Evolutionary conservation across 2,888 invertebrate species (phyloP), one percentile per base, ranked within the genome.

Genomic region (Drosophila greeni): DNA sequence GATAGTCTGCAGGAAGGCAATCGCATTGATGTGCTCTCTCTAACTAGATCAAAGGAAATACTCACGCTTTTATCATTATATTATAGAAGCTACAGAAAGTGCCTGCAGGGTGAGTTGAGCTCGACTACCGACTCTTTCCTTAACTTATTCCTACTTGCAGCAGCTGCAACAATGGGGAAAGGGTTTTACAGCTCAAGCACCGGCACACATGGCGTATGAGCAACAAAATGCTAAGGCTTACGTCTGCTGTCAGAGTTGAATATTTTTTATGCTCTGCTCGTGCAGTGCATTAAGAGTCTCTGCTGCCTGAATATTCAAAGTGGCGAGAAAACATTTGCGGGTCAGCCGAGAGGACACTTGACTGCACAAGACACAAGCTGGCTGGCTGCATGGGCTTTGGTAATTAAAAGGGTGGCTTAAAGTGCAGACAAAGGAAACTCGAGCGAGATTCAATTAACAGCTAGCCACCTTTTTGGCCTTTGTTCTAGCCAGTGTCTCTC

Each of bases 121-220:
- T 36, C 26, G 55, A 23, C 36, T 37, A 9, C 9, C 9, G 20
- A 20, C 20, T 20, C 5, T 5, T 18, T 18, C 20, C n/a, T 14
- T 9, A 45, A 45, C 59, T 18, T 16, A 16, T 36, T 43, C n/a
- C n/a, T n/a, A 58, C 62, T 29, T 34, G 51, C 34, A 45, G 45
- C 56, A 24, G 43, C 33, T 37, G 66, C 26, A 54, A 53, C 36
- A 33, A 43, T 36, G 58, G 56, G 20, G 18, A 66, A 64, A 58
- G 48, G 40, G 45, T 37, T 52, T n/a, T 20, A 24, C 36, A 52
- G n/a, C 23, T 34, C 16, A 47, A 47, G 14, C 11, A 14, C 37
- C 37, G 3, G 49, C 45, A 20, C 48, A 52, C 66, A 56, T 71
- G 70, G 62, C 80, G 78, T 71, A 72, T 75, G 67, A 37, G 74